A percentile compares a stretch with the other conserved stretches of the same genome.
Conservation (phyloP, 2,888 invertebrate genomes). For the Neria commutata region DNA sequence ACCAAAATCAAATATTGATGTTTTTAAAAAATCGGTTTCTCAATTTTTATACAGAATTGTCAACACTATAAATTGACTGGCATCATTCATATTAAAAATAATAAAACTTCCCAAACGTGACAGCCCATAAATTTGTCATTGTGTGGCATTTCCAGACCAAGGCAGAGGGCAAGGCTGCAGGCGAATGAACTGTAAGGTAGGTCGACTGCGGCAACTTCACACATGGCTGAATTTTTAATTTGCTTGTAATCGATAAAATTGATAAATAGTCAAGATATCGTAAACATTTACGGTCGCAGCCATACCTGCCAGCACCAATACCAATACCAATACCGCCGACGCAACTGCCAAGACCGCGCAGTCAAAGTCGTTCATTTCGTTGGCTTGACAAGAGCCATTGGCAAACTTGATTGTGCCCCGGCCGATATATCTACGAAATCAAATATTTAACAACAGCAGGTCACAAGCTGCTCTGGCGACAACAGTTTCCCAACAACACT, state of each 20-base stretch:
- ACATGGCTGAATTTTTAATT: slow-evolving; percentile 21
- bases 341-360: background rate
- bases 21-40: too few species aligned
- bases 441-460: too few species aligned
- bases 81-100: slow-evolving; percentile 37
- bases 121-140: slow-evolving; percentile 14
- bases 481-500: too few species aligned
- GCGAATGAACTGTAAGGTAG: background rate
- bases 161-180: background rate
- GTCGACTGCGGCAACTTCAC: background rate
- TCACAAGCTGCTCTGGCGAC: too few species aligned
- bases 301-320: slow-evolving; percentile 41
- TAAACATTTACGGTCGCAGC: background rate
- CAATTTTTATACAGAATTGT: too few species aligned
- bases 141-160: background rate
- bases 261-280: slow-evolving; percentile 27
- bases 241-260: slow-evolving; percentile 39
- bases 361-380: too few species aligned
- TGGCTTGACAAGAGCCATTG: background rate
- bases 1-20: too few species aligned
- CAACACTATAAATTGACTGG: too few species aligned
- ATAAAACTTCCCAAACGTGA: slow-evolving; percentile 34
- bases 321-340: too few species aligned
- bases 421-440: too few species aligned
- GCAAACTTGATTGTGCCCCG: slow-evolving; percentile 17